Evolutionary conservation across 2,113 vertebrate species (phyloP), one percentile per base, ranked within the genome.

Genomic region (Notechis scutatus): DNA sequence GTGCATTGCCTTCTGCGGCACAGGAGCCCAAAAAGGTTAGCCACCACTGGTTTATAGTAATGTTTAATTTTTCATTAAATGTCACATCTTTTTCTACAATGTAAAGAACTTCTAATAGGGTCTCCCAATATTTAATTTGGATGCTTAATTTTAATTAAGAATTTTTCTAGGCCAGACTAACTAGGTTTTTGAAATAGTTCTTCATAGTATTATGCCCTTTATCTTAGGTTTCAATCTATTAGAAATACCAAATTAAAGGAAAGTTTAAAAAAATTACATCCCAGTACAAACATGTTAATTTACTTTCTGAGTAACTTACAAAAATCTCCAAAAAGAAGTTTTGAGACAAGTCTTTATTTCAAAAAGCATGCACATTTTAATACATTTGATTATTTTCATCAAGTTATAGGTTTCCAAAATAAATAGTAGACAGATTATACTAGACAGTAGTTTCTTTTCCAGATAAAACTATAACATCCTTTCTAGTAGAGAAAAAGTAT

Each of bases 381-480:
- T 95, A 94, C 92, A 92, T 95, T 85, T 94, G 9, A 64, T 93
- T 95, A 2, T 0, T 96, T 95, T 95, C 92, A 94, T 94, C 2
- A 89, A 95, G 50, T 86, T 39, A 3, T 92, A 89, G 87, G 47
- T 91, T 64, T 95, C 93, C 92, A 95, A 95, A 89, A 91, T 54
- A 94, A 94, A 95, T 3, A 5, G 92, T 93, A 50, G 39, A 47
- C 57, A 85, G 88, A 94, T 90, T 90, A 87, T 92, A 15, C 54
- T 93, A 81, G 56, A 96, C 11, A 88, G 87, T 89, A 69, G 93
- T 93, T 3, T 0, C 93, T 87, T 95, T 92, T 87, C 81, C 24
- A 34, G 85, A 42, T 29, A 91, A 57, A 89, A 74, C 1, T 0
- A 55, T 91, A 24, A 92, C 91, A 74, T 56, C 39, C 45, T 90